Evolutionary conservation across 2,797 vertebrate genomes (phyloP).

Genomic region (Tenualosa ilisha): DNA sequence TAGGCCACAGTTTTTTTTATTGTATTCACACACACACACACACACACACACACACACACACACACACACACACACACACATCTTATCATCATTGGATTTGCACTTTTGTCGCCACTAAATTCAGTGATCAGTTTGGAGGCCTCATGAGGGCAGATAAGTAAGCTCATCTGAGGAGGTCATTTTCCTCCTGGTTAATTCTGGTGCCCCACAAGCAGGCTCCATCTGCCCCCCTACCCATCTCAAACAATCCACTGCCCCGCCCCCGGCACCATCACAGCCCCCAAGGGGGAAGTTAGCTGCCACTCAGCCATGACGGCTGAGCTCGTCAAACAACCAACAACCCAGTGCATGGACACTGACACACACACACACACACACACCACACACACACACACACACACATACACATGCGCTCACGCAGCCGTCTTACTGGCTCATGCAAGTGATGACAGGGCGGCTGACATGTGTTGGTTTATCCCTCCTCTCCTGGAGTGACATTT

Average conservation of each 20-base stretch:
- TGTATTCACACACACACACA: not conserved
- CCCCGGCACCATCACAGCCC: slow-evolving; percentile 39
- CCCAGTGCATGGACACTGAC: not conserved
- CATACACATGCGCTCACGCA: not conserved
- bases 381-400: not conserved
- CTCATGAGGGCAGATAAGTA: slow-evolving; percentile 61
- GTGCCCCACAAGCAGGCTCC: not conserved
- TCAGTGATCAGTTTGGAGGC: slow-evolving; percentile 12
- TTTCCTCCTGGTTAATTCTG: slow-evolving; percentile 48
- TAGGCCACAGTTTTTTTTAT: not conserved
- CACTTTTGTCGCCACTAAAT: not conserved
- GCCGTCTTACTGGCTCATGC: slow-evolving; percentile 25
- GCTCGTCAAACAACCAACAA: slow-evolving; percentile 41
- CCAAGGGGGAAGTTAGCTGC: slow-evolving; percentile 30
- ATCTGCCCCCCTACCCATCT: not conserved
- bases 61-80: not conserved
- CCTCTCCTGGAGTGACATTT: slow-evolving; percentile 59
- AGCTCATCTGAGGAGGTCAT: slow-evolving; percentile 65
- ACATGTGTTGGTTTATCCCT: slow-evolving; percentile 62
- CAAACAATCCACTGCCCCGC: not conserved
- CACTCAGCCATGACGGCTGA: slow-evolving; percentile 46
- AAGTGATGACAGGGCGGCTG: slow-evolving; percentile 56
- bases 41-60: not conserved
- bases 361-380: not conserved
- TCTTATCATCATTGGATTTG: not conserved